Conservation (phyloP, 2,888 invertebrate genomes). For the Stegophylla sp. region DNA sequence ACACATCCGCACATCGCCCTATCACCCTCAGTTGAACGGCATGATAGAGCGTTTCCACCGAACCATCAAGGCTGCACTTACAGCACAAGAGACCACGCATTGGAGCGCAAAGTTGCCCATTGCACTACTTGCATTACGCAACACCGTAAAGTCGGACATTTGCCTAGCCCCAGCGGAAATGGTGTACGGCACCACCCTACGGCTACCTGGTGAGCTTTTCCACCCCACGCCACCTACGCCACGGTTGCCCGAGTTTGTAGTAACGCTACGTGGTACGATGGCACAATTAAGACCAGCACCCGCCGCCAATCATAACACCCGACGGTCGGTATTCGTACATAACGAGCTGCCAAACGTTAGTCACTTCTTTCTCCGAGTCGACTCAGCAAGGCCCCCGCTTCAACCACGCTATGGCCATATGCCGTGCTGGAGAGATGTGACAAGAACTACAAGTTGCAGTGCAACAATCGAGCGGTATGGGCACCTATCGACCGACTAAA, state of each 20-base stretch:
- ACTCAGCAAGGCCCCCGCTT: conserved; percentile 51
- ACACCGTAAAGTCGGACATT: background rate
- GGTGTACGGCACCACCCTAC: background rate
- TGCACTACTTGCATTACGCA: background rate
- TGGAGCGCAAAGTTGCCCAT: background rate
- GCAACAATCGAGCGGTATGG: background rate
- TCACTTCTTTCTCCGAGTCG: conserved; percentile 54
- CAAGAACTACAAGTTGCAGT: conserved; percentile 20
- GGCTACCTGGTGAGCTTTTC: background rate
- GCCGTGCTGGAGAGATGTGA: conserved; percentile 27
- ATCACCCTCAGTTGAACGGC: conserved; percentile 59
- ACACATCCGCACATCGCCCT: conserved; percentile 32
- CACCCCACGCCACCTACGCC: background rate
- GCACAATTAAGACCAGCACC: background rate
- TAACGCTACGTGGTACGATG: background rate
- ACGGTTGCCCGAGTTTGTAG: background rate
- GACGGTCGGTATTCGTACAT: conserved; percentile 11
- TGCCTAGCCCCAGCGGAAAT: background rate
- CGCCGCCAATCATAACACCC: background rate
- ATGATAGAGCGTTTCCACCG: conserved; percentile 55
- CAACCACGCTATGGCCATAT: conserved; percentile 55
- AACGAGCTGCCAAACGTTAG: conserved; percentile 22
- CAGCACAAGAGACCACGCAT: background rate
- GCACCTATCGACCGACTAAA: conserved; percentile 24
- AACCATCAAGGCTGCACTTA: conserved; percentile 46